These are phyloP conservation scores for Calonectris borealis DNA, from an alignment of 2,113 vertebrate species.

Conservation along the genomic window DNA sequence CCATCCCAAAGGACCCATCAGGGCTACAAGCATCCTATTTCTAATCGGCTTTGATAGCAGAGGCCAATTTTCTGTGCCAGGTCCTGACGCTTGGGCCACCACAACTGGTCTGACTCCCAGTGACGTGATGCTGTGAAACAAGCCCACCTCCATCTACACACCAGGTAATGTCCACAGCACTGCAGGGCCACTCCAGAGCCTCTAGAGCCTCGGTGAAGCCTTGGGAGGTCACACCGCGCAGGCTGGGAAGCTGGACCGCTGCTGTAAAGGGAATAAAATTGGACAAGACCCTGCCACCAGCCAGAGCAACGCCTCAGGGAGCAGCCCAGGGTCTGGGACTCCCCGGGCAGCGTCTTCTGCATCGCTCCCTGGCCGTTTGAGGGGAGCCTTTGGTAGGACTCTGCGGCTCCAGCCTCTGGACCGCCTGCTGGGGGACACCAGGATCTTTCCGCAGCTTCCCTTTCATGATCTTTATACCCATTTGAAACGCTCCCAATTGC, in stretches of 20 bases:
- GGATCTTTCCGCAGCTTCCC: neutral
- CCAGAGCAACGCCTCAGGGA: neutral
- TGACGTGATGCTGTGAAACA: neutral
- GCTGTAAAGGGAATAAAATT: neutral
- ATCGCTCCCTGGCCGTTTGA: neutral
- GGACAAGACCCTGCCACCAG: neutral
- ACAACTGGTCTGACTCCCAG: neutral
- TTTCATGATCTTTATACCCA: neutral
- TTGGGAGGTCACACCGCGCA: fast-evolving
- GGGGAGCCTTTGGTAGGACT: neutral
- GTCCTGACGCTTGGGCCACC: neutral
- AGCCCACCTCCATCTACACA: neutral
- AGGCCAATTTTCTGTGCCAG: neutral
- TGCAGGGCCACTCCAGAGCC: neutral
- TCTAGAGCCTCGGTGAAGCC: fast-evolving
- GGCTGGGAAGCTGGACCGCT: neutral
- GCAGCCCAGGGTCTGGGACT: neutral
- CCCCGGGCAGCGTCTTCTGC: neutral
- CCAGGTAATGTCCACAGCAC: neutral
- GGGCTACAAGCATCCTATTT: neutral
- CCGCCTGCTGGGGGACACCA: neutral
- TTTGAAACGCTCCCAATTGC: neutral
- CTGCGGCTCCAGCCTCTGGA: neutral
- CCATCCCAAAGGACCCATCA: neutral
- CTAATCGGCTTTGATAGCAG: neutral